Evolutionary conservation across 2,113 vertebrate genomes (phyloP), one percentile per base, ranked within the genome.

Genomic region (Hypocryptadius cinnamomeus): DNA sequence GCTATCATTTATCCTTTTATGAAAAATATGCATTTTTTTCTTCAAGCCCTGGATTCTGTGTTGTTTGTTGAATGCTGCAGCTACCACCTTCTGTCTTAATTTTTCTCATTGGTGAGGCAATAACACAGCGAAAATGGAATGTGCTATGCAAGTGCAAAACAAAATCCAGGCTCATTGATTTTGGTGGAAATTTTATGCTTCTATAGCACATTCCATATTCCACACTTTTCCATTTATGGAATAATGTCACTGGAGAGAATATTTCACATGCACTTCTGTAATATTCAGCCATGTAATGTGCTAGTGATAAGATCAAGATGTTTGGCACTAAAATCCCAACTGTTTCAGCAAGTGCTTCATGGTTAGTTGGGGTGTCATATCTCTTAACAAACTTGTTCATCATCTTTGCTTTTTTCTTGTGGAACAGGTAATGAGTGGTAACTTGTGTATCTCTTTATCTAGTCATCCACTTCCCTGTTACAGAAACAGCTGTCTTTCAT

Each of bases 301-400:
- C 76, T 86, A 93, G 66, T 83, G 81, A 96, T 95, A 96, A 94
- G 92, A 94, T 96, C 96, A 96, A 96, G 96, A 95, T 93, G 93
- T 92, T 96, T 95, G 93, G 90, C 90, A 96, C 81, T 93, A 90
- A 95, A 95, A 88, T 87, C 61, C 44, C 79, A 88, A 93, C 85
- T 77, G 90, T 87, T 93, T 87, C 86, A 95, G 47, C 92, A 93
- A 93, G 61, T 87, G 82, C 54, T 92, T 95, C 89, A 79, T 92
- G 76, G 88, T 87, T 95, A 88, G 81, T 95, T 92, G 79, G 89
- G 86, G 87, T 95, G 79, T 95, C 90, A n/a, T 87, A 65, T 77
- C 82, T 94, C 72, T 91, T 96, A 94, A 89, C 69, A 94, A 65
- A 23, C 87, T 91, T 92, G 45, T 94, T 90, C 89, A 82, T 95